These are phyloP conservation scores for Bombus difficillimus DNA, from an alignment of 1,140 invertebrate species.

Conservation along the genomic window DNA sequence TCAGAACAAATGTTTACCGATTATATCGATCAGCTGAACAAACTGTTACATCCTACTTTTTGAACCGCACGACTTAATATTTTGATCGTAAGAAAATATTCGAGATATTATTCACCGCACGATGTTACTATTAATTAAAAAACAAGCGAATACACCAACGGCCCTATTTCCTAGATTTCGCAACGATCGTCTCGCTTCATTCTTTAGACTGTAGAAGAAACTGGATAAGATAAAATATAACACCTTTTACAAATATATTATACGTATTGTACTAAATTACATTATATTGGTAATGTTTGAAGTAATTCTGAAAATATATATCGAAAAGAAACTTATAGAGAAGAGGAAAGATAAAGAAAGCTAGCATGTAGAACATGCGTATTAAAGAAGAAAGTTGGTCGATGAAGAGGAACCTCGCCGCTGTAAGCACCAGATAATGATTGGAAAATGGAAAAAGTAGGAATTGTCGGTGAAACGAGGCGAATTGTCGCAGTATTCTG, in stretches of 20 bases:
- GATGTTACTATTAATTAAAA: neutral
- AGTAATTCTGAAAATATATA: no score
- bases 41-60: neutral
- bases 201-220: no score
- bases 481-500: neutral
- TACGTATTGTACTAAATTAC: no score
- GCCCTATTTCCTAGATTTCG: neutral
- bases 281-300: no score
- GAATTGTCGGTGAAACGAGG: neutral
- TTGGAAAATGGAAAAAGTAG: neutral
- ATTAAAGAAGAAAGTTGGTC: conserved; percentile 39
- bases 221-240: no score
- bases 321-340: neutral
- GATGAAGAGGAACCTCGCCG: neutral
- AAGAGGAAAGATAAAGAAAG: conserved; percentile 14
- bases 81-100: no score
- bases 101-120: neutral
- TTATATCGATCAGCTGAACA: neutral
- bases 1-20: neutral
- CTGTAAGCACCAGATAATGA: conserved; percentile 5
- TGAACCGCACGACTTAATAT: neutral
- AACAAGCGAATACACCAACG: neutral
- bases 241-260: no score
- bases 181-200: neutral
- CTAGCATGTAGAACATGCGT: conserved; percentile 7